Base-by-base conservation (phyloP, 2,797 vertebrate genomes). In the Sardinella longiceps region DNA sequence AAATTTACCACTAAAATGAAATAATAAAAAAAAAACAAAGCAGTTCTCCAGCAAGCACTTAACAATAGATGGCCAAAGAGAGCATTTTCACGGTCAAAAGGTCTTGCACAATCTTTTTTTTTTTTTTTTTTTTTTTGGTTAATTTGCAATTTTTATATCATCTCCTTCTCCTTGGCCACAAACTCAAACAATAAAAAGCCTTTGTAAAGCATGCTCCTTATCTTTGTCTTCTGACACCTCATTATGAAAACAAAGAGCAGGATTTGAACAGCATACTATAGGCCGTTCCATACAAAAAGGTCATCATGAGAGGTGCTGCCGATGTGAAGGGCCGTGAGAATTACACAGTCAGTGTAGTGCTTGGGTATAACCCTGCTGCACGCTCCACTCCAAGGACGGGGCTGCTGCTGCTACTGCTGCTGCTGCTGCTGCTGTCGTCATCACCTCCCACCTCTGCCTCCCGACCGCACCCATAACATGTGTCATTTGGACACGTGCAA, bases 341-440 rank as follows among this genome's bases (percentile, higher is more conserved):
- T 84, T 86, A 86, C 50, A 46, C 84, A 50, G 87, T 86, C 86
- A 84, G 84, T 88, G 87, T 88, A 87, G 60, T 77, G 45, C 58
- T 0, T 20, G n/a, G 5, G n/a, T 9, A 25, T 28, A 30, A 28
- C 25, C 9, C 28, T 11, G 60, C 28, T 11, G 60, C 51, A 53
- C 15, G 23, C 51, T 58, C 11, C n/a, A 66, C 60, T 30, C n/a
- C 60, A 66, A 66, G 60, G 60, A 30, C 25, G 15, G 60, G 28
- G 2, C 28, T n/a, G n/a, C n/a, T n/a, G n/a, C n/a, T n/a, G n/a
- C n/a, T n/a, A n/a, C n/a, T n/a, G n/a, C n/a, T n/a, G n/a, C n/a
- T n/a, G n/a, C n/a, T n/a, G n/a, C n/a, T n/a, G n/a, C n/a, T n/a
- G n/a, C n/a, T 28, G 25, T 15, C 28, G 11, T 66, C 60, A 66